Base-by-base conservation (phyloP, 2,113 vertebrate genomes). In the Nannobrachium achirus region DNA sequence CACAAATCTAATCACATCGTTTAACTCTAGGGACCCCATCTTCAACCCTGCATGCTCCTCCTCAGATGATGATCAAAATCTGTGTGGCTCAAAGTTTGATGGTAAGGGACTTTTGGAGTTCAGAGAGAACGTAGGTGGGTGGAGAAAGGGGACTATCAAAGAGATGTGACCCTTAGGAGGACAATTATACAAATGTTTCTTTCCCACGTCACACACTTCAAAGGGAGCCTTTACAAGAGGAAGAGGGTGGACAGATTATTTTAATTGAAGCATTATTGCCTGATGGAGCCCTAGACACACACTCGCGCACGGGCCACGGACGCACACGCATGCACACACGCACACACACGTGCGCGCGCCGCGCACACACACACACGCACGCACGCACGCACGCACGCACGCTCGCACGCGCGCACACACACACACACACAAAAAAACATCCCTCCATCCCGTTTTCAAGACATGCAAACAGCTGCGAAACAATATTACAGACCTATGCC, bases 1-100 rank as follows among this genome's bases (percentile, higher is more conserved):
- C 69, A 71, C 68, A 65, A 73, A 76, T 63, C 75, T 79, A 83
- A 81, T 81, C 78, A 63, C 72, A 78, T 72, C 63, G 55, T 74
- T 78, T 63, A 59, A 72, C 63, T 72, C 64, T 44, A 18, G 19
- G 62, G 51, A 58, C 25, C 19, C 33, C 49, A 18, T n/a, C 53
- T 38, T 13, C 13, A 33, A 11, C 5, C 33, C 62, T 51, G 8
- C 14, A 18, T 45, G 14, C 41, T 74, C 44, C 39, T 42, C 48
- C 51, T 65, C 72, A 66, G 67, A 75, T 61, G 20, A 51, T 63
- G 33, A 59, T 33, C 18, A 58, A 18, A 15, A 38, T 18, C 10
- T 44, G 18, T 58, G 56, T 63, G 6, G 50, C 66, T 69, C 56
- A 56, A 41, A 60, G 40, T 48, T 51, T 56, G 56, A 77, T 71